phyloP scores from a whole-genome alignment of 2,888 invertebrate genomes.

The Lasioglossum calceatum region DNA sequence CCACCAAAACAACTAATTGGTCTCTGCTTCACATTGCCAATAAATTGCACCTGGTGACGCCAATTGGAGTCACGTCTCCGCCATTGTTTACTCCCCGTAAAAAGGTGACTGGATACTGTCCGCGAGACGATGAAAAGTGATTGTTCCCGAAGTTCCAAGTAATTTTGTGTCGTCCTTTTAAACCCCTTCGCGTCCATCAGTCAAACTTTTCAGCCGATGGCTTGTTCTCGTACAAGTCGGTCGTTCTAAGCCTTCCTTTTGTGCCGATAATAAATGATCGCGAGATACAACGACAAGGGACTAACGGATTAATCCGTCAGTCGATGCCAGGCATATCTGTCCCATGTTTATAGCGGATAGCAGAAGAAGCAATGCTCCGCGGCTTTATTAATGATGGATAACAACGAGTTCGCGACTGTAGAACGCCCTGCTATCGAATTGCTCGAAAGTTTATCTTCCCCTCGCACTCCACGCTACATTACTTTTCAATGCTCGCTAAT shows the following conservation, averaged over 20 bases:
- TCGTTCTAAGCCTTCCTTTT: conserved; percentile 27
- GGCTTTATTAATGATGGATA: conserved; percentile 70
- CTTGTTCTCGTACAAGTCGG: conserved; percentile 26
- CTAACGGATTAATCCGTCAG: conserved; percentile 65
- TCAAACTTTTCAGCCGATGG: conserved; percentile 12
- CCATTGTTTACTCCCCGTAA: neutral
- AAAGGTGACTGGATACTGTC: neutral
- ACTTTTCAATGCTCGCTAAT: conserved; percentile 71
- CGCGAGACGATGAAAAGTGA: neutral
- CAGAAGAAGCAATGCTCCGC: conserved; percentile 59
- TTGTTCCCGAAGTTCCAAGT: neutral
- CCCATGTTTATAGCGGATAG: conserved; percentile 50
- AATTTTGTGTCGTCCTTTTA: neutral
- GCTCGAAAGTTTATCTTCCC: conserved; percentile 66
- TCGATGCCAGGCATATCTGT: conserved; percentile 61
- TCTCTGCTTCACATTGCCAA: neutral
- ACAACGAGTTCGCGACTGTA: conserved; percentile 47
- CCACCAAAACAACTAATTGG: neutral
- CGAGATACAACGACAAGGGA: conserved; percentile 36
- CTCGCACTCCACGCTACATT: conserved; percentile 70
- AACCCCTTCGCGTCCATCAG: neutral
- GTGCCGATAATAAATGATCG: conserved; percentile 57
- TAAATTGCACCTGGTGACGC: neutral
- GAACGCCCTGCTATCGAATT: conserved; percentile 32
- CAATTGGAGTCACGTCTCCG: neutral